Evolutionary conservation across 1,140 invertebrate species (phyloP).

Genomic region (Phocides pigmalion): DNA sequence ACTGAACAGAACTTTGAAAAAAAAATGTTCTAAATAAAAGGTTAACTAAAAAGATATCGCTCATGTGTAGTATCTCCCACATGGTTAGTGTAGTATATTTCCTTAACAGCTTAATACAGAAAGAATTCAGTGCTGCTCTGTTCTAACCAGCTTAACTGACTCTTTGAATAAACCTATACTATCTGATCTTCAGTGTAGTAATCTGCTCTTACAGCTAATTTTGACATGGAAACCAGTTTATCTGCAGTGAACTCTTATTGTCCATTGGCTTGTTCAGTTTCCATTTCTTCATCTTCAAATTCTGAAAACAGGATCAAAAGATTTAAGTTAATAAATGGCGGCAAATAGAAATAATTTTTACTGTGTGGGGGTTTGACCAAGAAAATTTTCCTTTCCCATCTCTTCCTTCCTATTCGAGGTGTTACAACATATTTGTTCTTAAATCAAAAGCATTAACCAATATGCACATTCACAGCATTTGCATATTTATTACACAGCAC

Average conservation of each 20-base stretch:
- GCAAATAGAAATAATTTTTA: constrained; percentile 13
- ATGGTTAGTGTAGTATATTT: constrained; percentile 18
- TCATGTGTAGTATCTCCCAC: constrained; percentile 57
- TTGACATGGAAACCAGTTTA: constrained; percentile 26
- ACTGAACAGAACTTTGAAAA: constrained; percentile 1
- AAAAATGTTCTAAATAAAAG: not conserved
- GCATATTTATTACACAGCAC: no score
- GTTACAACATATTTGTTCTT: no score
- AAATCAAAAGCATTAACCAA: no score
- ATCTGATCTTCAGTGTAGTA: constrained; percentile 20
- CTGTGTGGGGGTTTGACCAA: not conserved
- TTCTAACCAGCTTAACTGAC: constrained; percentile 69
- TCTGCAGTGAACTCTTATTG: constrained; percentile 48
- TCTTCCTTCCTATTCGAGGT: no score
- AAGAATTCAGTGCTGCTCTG: constrained; percentile 48
- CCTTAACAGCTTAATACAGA: constrained; percentile 53
- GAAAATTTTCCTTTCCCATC: not conserved
- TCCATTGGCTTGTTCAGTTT: constrained; percentile 71
- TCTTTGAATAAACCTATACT: constrained; percentile 17
- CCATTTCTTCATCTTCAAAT: constrained; percentile 80
- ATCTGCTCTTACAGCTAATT: constrained; percentile 67
- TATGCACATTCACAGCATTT: no score
- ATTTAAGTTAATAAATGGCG: constrained; percentile 38
- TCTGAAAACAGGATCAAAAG: constrained; percentile 63
- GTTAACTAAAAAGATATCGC: not conserved